Percentiles rank a stretch among this genome's conserved stretches.
These are phyloP conservation scores for Leptinotarsa haldemani DNA, from an alignment of 2,888 invertebrate genomes.

Conservation along the genomic window DNA sequence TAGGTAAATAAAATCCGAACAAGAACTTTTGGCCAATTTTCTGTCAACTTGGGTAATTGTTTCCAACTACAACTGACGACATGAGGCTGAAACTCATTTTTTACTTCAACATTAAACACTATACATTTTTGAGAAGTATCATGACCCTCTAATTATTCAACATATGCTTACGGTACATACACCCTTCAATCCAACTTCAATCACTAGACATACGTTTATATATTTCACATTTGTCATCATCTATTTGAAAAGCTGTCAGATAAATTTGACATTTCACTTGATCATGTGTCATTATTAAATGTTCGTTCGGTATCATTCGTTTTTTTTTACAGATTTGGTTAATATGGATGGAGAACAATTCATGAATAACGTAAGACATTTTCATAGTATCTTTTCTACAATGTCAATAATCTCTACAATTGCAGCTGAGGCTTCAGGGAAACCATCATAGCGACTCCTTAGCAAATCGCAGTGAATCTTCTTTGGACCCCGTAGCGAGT, in stretches of 20 bases:
- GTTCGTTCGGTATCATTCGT: not conserved
- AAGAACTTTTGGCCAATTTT: too few species aligned
- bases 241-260: not conserved
- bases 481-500: constrained; percentile 11
- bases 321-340: not conserved
- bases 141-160: too few species aligned
- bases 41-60: too few species aligned
- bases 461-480: constrained; percentile 5
- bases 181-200: too few species aligned
- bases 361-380: constrained; percentile 31
- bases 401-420: not conserved
- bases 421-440: not conserved
- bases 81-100: too few species aligned
- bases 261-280: not conserved
- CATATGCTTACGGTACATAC: too few species aligned
- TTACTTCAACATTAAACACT: too few species aligned
- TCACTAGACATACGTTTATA: too few species aligned
- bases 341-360: constrained; percentile 33
- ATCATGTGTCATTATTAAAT: constrained; percentile 16
- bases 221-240: too few species aligned
- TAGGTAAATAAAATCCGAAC: too few species aligned
- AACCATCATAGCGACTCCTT: not conserved
- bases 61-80: too few species aligned
- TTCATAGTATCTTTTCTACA: not conserved
- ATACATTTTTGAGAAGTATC: too few species aligned